Evolutionary conservation across 37 sponge, comb jelly and placozoan genomes (phyloP).

Genomic region (Aplysina aerophoba): DNA sequence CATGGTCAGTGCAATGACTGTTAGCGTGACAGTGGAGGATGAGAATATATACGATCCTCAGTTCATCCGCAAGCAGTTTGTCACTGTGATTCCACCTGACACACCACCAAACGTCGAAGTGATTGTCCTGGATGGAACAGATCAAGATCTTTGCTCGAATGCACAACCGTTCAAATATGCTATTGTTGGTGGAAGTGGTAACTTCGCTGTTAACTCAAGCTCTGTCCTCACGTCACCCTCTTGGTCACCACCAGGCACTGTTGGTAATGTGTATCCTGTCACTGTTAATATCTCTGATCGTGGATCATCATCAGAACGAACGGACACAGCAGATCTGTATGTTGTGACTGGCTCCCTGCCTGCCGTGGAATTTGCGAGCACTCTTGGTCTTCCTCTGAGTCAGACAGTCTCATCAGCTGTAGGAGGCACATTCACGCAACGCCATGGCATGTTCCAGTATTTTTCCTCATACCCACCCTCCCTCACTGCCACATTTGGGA

Average conservation of each 20-base stretch:
- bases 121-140: conserved; percentile 47
- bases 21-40: conserved; percentile 53
- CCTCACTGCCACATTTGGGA: conserved; percentile 38
- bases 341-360: conserved; percentile 66
- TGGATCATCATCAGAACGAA: conserved; percentile 22
- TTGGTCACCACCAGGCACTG: not conserved
- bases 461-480: not conserved
- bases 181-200: not conserved
- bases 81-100: conserved; percentile 29
- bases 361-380: conserved; percentile 52
- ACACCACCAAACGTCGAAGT: conserved; percentile 10
- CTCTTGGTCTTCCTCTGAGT: conserved; percentile 51
- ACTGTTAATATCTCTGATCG: conserved; percentile 52
- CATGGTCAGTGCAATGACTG: conserved; percentile 26
- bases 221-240: too few relatives aligned
- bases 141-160: conserved; percentile 67
- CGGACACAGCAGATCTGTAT: conserved; percentile 46
- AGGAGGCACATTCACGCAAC: conserved; percentile 35
- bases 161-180: conserved; percentile 39
- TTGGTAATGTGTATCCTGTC: conserved; percentile 32
- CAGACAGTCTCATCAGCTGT: not conserved
- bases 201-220: conserved; percentile 35
- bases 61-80: conserved; percentile 38
- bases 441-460: conserved; percentile 42
- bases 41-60: conserved; percentile 58